Base-by-base conservation (phyloP, 2,888 invertebrate genomes). In the Heteromurus nitidus region DNA sequence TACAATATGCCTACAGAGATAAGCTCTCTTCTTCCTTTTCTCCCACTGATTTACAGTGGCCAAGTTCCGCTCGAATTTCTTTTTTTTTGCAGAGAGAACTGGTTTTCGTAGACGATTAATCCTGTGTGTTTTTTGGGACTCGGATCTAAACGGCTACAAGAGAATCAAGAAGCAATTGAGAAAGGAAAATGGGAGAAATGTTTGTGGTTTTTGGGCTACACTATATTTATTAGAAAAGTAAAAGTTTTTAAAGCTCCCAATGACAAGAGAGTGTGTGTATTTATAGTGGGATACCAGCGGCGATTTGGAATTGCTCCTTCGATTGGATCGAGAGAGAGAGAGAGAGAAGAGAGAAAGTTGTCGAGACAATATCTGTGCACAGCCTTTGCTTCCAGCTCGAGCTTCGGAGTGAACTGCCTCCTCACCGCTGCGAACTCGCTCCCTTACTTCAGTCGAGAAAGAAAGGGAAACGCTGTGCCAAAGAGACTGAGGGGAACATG, bases 401-500 rank as follows among this genome's bases (percentile, higher is more conserved):
- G n/a, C n/a, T n/a, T 50, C 36, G 13, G 11, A 50, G n/a, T 7
- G 7, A 50, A 50, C 13, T 5, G 18, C 50, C 5, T 3, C 50
- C 5, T 50, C n/a, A 7, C n/a, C 18, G n/a, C n/a, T n/a, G n/a
- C 18, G 5, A n/a, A 5, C 50, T n/a, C 13, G 5, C 18, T 50
- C 3, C 13, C 18, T 18, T 50, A 13, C 18, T 11, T 5, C 50
- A n/a, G 13, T n/a, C 3, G 3, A n/a, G 13, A 7, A 5, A 50
- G 11, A 50, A 7, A 50, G 50, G 7, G 18, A n/a, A 50, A 36
- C 13, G 13, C 5, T 36, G 50, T 77, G 77, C 53, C 77, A 77
- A 77, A 60, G 36, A 31, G 47, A 18, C 24, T 60, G 50, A 68
- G 77, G 77, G 77, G 62, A 77, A 77, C 64, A 62, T 70, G 77